phyloP scores from a whole-genome alignment of 2,888 invertebrate genomes.

The Diachrysia chrysitis region DNA sequence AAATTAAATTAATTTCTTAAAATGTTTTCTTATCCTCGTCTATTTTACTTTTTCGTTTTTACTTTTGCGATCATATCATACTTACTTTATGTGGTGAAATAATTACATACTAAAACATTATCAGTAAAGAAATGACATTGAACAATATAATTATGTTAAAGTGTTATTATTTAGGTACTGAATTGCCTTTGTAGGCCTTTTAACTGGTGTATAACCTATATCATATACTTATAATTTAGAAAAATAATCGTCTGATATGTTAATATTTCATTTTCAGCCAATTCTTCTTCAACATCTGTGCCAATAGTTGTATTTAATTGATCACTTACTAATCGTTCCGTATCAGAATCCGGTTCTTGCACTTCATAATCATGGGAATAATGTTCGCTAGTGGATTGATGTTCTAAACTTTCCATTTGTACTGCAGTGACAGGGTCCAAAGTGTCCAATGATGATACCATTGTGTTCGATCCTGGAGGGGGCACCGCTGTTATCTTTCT shows the following conservation, averaged over 20 bases:
- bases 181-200: too few species aligned
- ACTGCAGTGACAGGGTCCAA: conserved; percentile 89
- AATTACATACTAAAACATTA: too few species aligned
- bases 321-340: conserved; percentile 81
- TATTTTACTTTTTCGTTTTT: not conserved
- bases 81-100: too few species aligned
- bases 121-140: too few species aligned
- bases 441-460: conserved; percentile 94
- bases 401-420: conserved; percentile 85
- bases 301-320: not conserved
- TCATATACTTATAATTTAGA: not conserved
- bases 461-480: conserved; percentile 93
- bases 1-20: conserved; percentile 23
- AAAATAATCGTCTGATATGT: too few species aligned
- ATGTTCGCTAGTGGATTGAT: conserved; percentile 84
- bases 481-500: conserved; percentile 87
- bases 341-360: conserved; percentile 86
- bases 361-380: conserved; percentile 84
- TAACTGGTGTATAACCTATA: too few species aligned
- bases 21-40: not conserved
- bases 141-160: too few species aligned
- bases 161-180: too few species aligned
- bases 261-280: not conserved
- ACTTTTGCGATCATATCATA: not conserved
- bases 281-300: conserved; percentile 2